Conservation (phyloP, 1,140 invertebrate species). For the Venturia canescens region DNA sequence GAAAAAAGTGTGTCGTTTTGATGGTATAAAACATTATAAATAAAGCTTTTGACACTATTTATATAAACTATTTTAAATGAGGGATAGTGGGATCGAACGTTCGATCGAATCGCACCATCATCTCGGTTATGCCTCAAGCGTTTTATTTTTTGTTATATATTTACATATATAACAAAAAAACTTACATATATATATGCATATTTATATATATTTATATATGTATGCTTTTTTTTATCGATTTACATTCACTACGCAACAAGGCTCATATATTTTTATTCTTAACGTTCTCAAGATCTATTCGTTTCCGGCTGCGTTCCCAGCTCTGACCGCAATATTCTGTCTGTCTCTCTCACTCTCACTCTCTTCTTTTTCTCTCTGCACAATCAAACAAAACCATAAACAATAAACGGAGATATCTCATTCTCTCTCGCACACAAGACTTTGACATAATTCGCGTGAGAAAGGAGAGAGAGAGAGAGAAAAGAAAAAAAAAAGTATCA, state of each 20-base stretch:
- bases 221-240: constrained; percentile 3
- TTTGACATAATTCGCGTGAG: constrained; percentile 49
- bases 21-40: constrained; percentile 1
- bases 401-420: constrained; percentile 50
- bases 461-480: constrained; percentile 54
- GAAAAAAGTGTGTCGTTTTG: not conserved
- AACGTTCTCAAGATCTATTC: constrained; percentile 12
- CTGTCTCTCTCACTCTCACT: constrained; percentile 45
- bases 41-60: constrained; percentile 10
- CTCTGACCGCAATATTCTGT: constrained; percentile 54
- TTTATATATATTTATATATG: not conserved
- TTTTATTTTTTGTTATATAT: not conserved
- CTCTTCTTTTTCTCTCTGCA: constrained; percentile 16
- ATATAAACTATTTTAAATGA: not conserved
- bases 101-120: not conserved
- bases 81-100: not conserved
- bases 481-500: constrained; percentile 61
- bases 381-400: constrained; percentile 53
- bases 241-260: constrained; percentile 33
- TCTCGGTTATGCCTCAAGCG: not conserved
- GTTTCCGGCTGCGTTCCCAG: constrained; percentile 39
- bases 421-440: constrained; percentile 51
- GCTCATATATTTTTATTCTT: constrained; percentile 27
- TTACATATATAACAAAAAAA: too few species aligned
- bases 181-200: too few species aligned